Evolutionary conservation across 2,797 vertebrate species (phyloP), one percentile per base, ranked within the genome.

Genomic region (Glossophaga mutica): DNA sequence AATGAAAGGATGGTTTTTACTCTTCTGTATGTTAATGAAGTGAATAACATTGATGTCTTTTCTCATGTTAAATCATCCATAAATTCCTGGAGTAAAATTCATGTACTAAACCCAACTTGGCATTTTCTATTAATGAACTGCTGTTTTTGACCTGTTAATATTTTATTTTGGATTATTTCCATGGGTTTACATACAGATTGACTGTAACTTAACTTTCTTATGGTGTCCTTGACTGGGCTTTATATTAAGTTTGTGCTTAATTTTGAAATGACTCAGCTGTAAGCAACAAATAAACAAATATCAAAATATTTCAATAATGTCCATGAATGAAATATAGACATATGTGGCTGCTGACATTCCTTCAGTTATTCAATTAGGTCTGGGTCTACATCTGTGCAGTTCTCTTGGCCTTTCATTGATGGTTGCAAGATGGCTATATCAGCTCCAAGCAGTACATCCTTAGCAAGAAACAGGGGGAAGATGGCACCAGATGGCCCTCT

Each of bases 91-190:
- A 57, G 37, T n/a, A 57, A 76, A 57, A 87, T 76, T 91, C 50
- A 73, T 89, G 48, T 10, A 74, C 46, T 32, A 39, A 95, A 34
- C n/a, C 24, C 44, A 29, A 46, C 79, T 70, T 76, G 67, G 73
- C 42, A 29, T 91, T 94, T 95, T 89, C 84, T 91, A 84, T 85
- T 68, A 92, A 92, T 39, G 73, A 50, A 76, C 26, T 55, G 67
- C 11, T 59, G 57, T 42, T 37, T 79, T 84, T 21, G 5, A 74
- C 88, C 89, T 89, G 84, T 57, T 89, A 76, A 85, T 89, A 59
- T 88, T 91, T 94, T 85, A 81, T 48, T 70, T 76, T 73, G 26
- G 91, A 81, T 79, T 85, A 59, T 94, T 88, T 89, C 50, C 73
- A 14, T 81, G 83, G 81, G 48, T 70, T 68, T 95, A n/a, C 85